Evolutionary conservation across 1,140 invertebrate species (phyloP).

Genomic region (Drosophila albomicans): DNA sequence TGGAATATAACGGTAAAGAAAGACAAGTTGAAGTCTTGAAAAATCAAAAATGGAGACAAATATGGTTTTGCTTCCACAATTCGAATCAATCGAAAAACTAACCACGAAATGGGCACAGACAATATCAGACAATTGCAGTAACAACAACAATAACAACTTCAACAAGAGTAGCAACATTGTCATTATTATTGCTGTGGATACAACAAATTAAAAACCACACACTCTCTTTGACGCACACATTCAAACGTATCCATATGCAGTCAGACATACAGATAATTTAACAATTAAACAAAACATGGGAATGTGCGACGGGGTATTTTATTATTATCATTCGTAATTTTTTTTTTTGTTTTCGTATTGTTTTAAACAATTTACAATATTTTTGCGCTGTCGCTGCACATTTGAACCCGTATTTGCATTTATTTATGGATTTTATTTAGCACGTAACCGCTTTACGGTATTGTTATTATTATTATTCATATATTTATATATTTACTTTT

Average conservation of each 20-base stretch:
- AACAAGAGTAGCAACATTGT: slow-evolving; percentile 23
- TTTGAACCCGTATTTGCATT: slow-evolving; percentile 46
- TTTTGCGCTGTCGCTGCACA: slow-evolving; percentile 42
- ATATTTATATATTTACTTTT: slow-evolving; percentile 13
- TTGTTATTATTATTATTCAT: slow-evolving; percentile 20
- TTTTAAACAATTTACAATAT: slow-evolving; percentile 54
- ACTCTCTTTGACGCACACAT: slow-evolving; percentile 38
- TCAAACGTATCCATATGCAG: slow-evolving; percentile 2
- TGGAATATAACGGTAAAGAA: slow-evolving; percentile 31
- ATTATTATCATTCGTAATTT: slow-evolving; percentile 8
- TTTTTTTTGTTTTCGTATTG: slow-evolving; percentile 36
- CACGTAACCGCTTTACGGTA: slow-evolving; percentile 38
- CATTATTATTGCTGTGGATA: slow-evolving; percentile 40
- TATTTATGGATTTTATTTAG: slow-evolving; percentile 49
- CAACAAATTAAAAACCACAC: slow-evolving; percentile 50
- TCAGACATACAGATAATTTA: slow-evolving; percentile 35
- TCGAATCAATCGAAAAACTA: slow-evolving; percentile 34
- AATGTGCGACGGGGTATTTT: slow-evolving; percentile 42
- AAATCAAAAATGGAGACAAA: slow-evolving; percentile 44
- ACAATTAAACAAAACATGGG: slow-evolving; percentile 54
- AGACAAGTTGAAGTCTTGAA: slow-evolving; percentile 1
- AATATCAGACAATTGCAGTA: slow-evolving; percentile 38
- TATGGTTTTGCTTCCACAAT: slow-evolving; percentile 26
- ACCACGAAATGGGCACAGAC: slow-evolving; percentile 50
- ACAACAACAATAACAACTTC: slow-evolving; percentile 24